Evolutionary conservation across 2,113 vertebrate genomes (phyloP), one percentile per base, ranked within the genome.

Genomic region (Camelus bactrianus): DNA sequence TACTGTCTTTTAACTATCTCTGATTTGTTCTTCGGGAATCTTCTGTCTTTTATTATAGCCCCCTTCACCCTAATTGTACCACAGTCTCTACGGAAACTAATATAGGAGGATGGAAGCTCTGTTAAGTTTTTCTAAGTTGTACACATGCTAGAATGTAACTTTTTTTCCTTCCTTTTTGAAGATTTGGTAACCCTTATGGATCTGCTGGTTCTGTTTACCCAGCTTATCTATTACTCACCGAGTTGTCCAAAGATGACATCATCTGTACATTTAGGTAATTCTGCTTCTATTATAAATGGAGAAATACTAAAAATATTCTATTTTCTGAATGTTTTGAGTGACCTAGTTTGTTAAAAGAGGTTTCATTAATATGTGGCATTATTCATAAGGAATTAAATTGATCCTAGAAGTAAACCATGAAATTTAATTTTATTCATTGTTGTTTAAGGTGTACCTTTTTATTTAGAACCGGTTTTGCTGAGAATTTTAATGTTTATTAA

Each of bases 171-270:
- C 48, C 77, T 84, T 64, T 97, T 80, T 81, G 38, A 94, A 99
- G 99, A 99, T 97, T 98, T 97, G 4, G 82, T 99, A 26, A 98
- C 98, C 48, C 69, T 99, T 95, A 99, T 98, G 0, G 99, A 99
- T 97, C 94, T 99, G 77, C 94, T 99, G 56, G 98, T 99, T 96
- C 98, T 99, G 81, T 99, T 99, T 97, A 99, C 96, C 60, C 98
- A 97, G 56, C 99, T 99, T 97, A 98, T 99, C 98, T 99, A 99
- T 98, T 99, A 98, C 79, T 99, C 99, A 94, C 99, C 99, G 62
- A 98, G 98, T 96, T 97, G 98, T 58, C 92, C 97, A 81, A 98
- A 98, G 93, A 85, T 93, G 76, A 54, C 89, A 83, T 83, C 98
- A 86, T 15, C 93, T 79, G 93, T 90, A 13, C 98, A 98, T 87